phyloP scores from a whole-genome alignment of 2,113 vertebrate species.

The Cottus gobio region DNA sequence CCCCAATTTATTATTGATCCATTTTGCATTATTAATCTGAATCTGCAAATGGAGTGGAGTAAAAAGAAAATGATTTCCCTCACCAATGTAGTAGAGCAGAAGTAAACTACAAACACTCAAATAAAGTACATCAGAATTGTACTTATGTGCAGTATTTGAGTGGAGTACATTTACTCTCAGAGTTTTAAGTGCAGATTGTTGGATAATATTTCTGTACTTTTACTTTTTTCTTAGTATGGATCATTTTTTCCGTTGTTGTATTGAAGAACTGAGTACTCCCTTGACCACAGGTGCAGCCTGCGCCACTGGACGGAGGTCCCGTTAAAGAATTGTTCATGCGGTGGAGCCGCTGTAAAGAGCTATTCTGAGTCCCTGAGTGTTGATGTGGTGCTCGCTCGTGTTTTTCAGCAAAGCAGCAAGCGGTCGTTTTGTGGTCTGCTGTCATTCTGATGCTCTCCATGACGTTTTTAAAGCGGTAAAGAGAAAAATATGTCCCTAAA shows the following conservation, averaged over 20 bases:
- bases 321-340: slow-evolving; percentile 50
- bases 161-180: background rate
- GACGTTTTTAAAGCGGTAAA: slow-evolving; percentile 35
- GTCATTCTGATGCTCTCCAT: slow-evolving; percentile 52
- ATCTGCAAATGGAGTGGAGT: too few relatives aligned
- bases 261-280: background rate
- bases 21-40: background rate
- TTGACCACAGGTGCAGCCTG: slow-evolving; percentile 7
- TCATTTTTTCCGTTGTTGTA: background rate
- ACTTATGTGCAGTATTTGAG: background rate
- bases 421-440: slow-evolving; percentile 69
- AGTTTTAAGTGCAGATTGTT: background rate
- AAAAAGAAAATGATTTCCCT: too few relatives aligned
- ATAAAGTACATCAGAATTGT: background rate
- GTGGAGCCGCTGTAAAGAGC: slow-evolving; percentile 47
- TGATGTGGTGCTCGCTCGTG: slow-evolving; percentile 62
- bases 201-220: background rate
- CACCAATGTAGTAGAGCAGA: too few relatives aligned
- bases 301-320: slow-evolving; percentile 1
- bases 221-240: background rate
- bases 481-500: slow-evolving; percentile 54
- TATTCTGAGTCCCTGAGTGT: slow-evolving; percentile 63
- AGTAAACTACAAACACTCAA: too few relatives aligned
- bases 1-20: background rate
- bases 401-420: slow-evolving; percentile 43